Conservation (phyloP, 2,797 vertebrate genomes). For the Brachymystax lenok region DNA sequence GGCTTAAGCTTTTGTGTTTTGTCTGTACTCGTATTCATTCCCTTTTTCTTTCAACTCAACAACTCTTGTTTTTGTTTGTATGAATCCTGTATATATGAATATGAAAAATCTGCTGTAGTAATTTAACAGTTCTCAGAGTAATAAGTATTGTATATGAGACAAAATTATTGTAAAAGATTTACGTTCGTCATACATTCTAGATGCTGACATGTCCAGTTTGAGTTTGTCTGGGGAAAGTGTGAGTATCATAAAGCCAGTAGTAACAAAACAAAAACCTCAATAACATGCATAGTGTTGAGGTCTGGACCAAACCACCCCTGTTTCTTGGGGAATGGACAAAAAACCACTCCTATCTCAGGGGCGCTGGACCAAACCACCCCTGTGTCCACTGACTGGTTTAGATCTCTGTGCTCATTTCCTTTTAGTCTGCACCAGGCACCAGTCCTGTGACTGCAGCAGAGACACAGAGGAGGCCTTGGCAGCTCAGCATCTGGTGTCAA, state of each 20-base stretch:
- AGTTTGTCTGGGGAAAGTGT: neutral
- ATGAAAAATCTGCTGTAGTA: slow-evolving; percentile 3
- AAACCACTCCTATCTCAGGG: no score
- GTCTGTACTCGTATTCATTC: slow-evolving; percentile 1
- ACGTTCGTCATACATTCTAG: neutral
- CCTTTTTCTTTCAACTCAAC: neutral
- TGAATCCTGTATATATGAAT: slow-evolving; percentile 31
- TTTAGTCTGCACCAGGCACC: neutral
- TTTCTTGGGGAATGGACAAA: no score
- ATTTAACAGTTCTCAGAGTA: neutral
- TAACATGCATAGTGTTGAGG: no score
- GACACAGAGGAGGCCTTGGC: neutral
- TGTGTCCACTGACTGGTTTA: neutral
- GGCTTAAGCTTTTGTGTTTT: neutral
- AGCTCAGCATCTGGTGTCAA: neutral
- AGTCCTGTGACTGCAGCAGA: neutral
- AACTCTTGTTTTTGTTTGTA: slow-evolving; percentile 16
- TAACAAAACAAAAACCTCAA: no score
- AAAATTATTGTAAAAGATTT: neutral
- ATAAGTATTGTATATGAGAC: neutral
- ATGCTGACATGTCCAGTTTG: neutral
- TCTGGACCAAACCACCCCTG: no score
- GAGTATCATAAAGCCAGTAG: neutral
- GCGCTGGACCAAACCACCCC: no score
- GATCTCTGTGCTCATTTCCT: neutral